Evolutionary conservation across 2,797 vertebrate species (phyloP).

Genomic region (Tolypeutes matacus): DNA sequence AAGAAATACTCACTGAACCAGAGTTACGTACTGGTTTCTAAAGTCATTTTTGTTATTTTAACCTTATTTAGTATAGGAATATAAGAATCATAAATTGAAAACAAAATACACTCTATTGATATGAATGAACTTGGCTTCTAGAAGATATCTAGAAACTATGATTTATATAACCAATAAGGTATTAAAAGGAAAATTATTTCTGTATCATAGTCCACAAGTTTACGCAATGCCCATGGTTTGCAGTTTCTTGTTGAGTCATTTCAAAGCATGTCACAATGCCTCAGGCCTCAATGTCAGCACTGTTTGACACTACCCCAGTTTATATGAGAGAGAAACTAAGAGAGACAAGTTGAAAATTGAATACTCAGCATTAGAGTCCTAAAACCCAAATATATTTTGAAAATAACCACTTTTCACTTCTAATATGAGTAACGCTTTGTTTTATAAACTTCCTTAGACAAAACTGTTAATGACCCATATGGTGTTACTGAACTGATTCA

Average conservation of each 20-base stretch:
- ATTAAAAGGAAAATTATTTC: conserved; percentile 7
- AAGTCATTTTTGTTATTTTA: not conserved
- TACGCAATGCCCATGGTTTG: not conserved
- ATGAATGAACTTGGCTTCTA: not conserved
- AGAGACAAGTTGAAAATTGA: not conserved
- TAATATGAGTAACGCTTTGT: not conserved
- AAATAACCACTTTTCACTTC: not conserved
- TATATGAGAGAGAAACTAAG: not conserved
- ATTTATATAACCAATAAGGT: not conserved
- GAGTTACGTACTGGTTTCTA: not conserved
- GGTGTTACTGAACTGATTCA: not conserved
- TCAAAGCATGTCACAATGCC: not conserved
- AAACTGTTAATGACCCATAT: not conserved
- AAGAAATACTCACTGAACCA: not conserved
- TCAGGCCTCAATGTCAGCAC: not conserved
- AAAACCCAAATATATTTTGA: not conserved
- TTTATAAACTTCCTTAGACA: not conserved
- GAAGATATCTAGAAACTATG: not conserved
- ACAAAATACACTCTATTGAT: not conserved
- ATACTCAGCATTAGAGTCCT: not conserved
- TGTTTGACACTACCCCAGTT: not conserved
- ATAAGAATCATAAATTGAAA: not conserved
- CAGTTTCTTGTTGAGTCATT: not conserved
- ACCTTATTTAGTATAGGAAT: not conserved
- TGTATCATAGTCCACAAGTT: not conserved